phyloP scores from a whole-genome alignment of 2,888 invertebrate genomes.

The Pimpla rufipes region DNA sequence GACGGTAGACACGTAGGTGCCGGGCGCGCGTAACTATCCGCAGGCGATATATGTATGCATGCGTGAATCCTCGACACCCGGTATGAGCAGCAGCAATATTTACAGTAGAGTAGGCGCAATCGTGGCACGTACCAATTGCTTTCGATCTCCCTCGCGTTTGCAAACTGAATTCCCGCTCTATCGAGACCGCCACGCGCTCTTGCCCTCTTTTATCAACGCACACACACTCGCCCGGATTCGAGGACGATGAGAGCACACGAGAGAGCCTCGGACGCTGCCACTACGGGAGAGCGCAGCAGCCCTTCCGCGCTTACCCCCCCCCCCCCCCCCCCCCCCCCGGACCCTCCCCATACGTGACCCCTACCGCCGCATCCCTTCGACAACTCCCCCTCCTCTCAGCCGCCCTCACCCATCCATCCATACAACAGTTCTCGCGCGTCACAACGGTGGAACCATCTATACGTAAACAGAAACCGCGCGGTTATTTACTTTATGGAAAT shows the following conservation, averaged over 20 bases:
- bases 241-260: slow-evolving; percentile 37
- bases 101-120: slow-evolving; percentile 79
- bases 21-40: slow-evolving; percentile 5
- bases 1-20: not conserved
- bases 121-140: slow-evolving; percentile 77
- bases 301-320: slow-evolving; percentile 27
- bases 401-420: slow-evolving; percentile 42
- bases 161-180: slow-evolving; percentile 75
- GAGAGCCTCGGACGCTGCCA: slow-evolving; percentile 36
- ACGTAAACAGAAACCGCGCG: slow-evolving; percentile 65
- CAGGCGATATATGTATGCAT: slow-evolving; percentile 22
- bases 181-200: slow-evolving; percentile 74
- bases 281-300: slow-evolving; percentile 14
- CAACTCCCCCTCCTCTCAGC: not conserved
- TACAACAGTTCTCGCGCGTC: slow-evolving; percentile 48
- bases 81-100: slow-evolving; percentile 74
- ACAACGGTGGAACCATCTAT: slow-evolving; percentile 51
- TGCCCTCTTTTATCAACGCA: slow-evolving; percentile 74
- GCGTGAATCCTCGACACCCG: slow-evolving; percentile 69
- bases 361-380: slow-evolving; percentile 11
- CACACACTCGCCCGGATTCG: slow-evolving; percentile 60
- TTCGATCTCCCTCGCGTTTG: slow-evolving; percentile 74
- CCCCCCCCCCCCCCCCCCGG: too few relatives aligned
- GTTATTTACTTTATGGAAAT: slow-evolving; percentile 65
- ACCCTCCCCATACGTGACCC: slow-evolving; percentile 20